Evolutionary conservation across 2,113 vertebrate species (phyloP).

Genomic region (Nerophis lumbriciformis): DNA sequence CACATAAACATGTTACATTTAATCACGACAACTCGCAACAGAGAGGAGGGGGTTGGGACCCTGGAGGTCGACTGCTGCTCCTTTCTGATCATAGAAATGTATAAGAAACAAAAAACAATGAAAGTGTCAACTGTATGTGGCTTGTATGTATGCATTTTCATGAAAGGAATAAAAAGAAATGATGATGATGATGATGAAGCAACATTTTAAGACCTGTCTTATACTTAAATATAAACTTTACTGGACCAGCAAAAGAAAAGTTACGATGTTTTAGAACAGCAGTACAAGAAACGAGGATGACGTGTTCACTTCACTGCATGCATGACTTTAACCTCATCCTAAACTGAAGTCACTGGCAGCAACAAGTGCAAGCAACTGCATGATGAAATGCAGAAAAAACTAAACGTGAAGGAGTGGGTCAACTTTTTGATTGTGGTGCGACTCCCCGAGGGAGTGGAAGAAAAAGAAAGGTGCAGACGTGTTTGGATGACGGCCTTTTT

Average conservation of each 20-base stretch:
- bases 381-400: constrained; percentile 43
- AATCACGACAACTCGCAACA: too few species aligned
- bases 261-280: constrained; percentile 12
- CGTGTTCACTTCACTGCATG: constrained; percentile 25
- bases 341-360: constrained; percentile 19
- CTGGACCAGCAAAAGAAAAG: not conserved
- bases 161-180: too few species aligned
- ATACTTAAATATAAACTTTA: too few species aligned
- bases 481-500: constrained; percentile 1
- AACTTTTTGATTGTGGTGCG: constrained; percentile 29
- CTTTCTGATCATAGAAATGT: too few species aligned
- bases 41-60: too few species aligned
- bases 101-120: too few species aligned
- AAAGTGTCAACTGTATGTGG: too few species aligned
- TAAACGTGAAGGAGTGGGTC: constrained; percentile 32
- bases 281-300: constrained; percentile 17
- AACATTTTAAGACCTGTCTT: too few species aligned
- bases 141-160: too few species aligned
- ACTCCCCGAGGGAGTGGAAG: constrained; percentile 9
- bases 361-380: not conserved
- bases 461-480: constrained; percentile 16
- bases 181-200: too few species aligned
- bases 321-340: constrained; percentile 14
- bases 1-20: too few species aligned
- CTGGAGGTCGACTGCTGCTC: too few species aligned